These are phyloP conservation scores for Metacarcinus magister DNA, from an alignment of 2,888 invertebrate genomes.

Conservation along the genomic window DNA sequence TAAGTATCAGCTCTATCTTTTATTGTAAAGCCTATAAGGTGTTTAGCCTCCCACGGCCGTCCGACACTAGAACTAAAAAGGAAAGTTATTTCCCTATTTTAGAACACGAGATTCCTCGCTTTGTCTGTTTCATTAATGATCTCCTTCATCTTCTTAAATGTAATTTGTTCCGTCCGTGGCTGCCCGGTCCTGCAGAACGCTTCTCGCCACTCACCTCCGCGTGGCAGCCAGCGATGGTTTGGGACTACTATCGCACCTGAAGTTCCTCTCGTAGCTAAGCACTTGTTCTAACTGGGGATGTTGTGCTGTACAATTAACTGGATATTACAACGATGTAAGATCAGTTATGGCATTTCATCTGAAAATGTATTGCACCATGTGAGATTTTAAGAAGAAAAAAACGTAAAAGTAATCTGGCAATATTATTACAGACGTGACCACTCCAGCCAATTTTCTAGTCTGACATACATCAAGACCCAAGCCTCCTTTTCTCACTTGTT, in stretches of 20 bases:
- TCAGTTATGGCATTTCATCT: background rate
- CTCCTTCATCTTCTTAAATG: background rate
- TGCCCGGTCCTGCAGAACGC: background rate
- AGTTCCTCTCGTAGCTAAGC: background rate
- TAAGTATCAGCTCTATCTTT: too few species aligned
- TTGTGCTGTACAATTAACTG: background rate
- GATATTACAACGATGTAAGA: background rate
- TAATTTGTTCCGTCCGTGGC: background rate
- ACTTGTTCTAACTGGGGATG: background rate
- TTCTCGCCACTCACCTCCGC: background rate
- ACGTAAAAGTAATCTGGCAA: background rate
- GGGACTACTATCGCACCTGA: background rate
- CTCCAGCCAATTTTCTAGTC: background rate
- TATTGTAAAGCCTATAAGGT: background rate
- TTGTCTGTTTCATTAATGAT: slow-evolving; percentile 26
- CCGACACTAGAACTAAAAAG: background rate
- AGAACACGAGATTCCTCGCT: background rate
- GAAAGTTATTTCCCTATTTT: background rate
- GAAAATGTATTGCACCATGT: background rate
- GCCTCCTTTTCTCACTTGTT: background rate
- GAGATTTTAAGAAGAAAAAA: background rate
- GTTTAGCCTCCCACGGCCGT: background rate
- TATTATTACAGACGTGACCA: background rate
- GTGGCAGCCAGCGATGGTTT: background rate
- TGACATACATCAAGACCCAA: background rate